phyloP scores from a whole-genome alignment of 2,113 vertebrate species.

The Petrocephalus microphthalmus region DNA sequence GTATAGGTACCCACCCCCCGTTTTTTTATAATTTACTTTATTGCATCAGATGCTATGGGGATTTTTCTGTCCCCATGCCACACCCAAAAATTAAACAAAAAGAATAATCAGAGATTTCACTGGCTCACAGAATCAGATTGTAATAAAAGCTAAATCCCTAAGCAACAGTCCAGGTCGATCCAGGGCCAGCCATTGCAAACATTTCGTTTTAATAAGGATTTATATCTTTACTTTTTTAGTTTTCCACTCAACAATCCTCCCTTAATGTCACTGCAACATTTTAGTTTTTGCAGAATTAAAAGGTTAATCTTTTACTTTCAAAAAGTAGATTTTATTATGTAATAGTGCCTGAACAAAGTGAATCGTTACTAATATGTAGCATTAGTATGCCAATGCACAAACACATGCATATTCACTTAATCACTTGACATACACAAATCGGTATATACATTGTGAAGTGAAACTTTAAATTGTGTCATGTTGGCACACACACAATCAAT shows the following conservation, averaged over 20 bases:
- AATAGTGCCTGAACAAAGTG: constrained; percentile 60
- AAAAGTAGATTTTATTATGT: constrained; percentile 42
- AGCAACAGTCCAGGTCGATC: neutral
- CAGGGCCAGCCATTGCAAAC: neutral
- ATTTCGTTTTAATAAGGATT: neutral
- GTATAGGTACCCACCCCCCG: neutral
- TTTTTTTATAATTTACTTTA: neutral
- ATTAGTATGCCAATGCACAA: constrained; percentile 41
- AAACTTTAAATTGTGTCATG: neutral
- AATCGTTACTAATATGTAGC: constrained; percentile 52
- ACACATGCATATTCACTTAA: constrained; percentile 17
- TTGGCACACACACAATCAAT: neutral
- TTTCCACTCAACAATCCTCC: neutral
- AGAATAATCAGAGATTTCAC: neutral
- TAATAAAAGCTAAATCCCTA: neutral
- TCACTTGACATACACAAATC: constrained; percentile 8
- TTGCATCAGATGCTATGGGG: neutral
- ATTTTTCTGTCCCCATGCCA: neutral
- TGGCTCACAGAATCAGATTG: neutral
- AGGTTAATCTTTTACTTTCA: constrained; percentile 39
- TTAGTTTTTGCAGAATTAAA: constrained; percentile 46
- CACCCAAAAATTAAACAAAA: neutral
- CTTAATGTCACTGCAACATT: neutral
- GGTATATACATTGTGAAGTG: neutral
- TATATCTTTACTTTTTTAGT: neutral